Base-by-base conservation (phyloP, 2,797 vertebrate species). In the Distichodus sexfasciatus region DNA sequence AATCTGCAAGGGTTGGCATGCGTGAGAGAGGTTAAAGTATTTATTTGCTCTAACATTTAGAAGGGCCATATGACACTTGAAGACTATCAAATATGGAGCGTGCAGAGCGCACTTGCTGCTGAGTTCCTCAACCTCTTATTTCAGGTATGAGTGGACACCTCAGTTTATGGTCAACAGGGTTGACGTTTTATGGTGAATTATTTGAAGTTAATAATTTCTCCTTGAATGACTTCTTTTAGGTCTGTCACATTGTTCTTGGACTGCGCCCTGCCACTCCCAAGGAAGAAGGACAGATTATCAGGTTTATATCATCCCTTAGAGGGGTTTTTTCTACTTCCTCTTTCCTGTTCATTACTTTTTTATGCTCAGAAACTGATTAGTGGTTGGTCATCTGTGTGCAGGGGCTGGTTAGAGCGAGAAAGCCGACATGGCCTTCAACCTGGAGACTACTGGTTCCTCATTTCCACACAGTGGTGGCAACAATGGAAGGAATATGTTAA, bases 71-170 rank as follows among this genome's bases (percentile, higher is more conserved):
- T 99, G 83, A 97, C 94, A 60, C 90, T 99, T 63, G 97, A 99
- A 83, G 97, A 99, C 82, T 99, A 99, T 86, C 97, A 99, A 88
- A 99, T 99, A 72, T 99, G 97, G 97, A 99, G 97, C 66, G 97
- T 99, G 82, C 95, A 97, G 89, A 99, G 96, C 77, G 91, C 95
- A 44, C 91, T 99, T 78, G 97, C 97, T 88, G 96, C 96, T 71
- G 97, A 99, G 81, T 99, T 99, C 85, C 86, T 99, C 81, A 99
- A 98, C 85, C 91, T 99, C 29, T 94, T 99, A 19, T 99, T 99
- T 83, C 97, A 99, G 94, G 97, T 98, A 77, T 21, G 80, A 38
- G 12, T 44, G 12, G 24, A 40, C 6, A 7, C 12, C 2, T n/a
- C 9, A 38, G 35, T 12, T 19, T 35, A 12, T 3, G 33, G 14